Base-by-base conservation (phyloP, 2,113 vertebrate species). In the Anoplopoma fimbria region DNA sequence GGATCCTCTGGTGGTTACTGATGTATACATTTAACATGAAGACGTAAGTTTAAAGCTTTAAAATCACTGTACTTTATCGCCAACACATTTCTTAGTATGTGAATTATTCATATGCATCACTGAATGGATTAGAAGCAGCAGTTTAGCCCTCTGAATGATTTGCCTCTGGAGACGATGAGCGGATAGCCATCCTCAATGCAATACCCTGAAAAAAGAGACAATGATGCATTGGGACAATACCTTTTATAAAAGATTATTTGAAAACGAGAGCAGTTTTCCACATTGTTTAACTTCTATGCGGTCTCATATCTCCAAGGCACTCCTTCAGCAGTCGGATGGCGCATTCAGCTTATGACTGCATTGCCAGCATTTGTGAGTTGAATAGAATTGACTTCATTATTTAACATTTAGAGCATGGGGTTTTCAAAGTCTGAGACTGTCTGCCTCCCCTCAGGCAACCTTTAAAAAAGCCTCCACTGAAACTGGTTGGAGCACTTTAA, bases 1-100 rank as follows among this genome's bases (percentile, higher is more conserved):
- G 2, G n/a, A 27, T 77, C 73, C 21, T 65, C 75, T 33, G 5
- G 17, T 84, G 21, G 6, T 69, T 12, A 69, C 55, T 63, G 29
- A 45, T 47, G 62, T 34, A 45, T 33, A 7, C 3, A 36, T 65
- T 55, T 38, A 75, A 38, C 60, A 19, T 36, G 14, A 8, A 58
- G 17, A 33, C 14, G 3, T 12, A 14, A 72, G 7, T 27, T 68
- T 68, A 53, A 53, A 15, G 21, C 34, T 42, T 72, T 4, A 12
- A 36, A 64, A 61, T n/a, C 45, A 31, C 9, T 49, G 1, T 23
- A 6, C 21, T n/a, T 55, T 14, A 21, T 55, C 1, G 62, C 15
- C 29, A 19, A 47, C 23, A n/a, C 47, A 7, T 15, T 57, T 33
- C 15, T 29, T 6, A 25, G n/a, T 15, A 17, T 12, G 25, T 58